Conservation (phyloP, 2,113 vertebrate genomes). For the Phylloscopus trochilus region DNA sequence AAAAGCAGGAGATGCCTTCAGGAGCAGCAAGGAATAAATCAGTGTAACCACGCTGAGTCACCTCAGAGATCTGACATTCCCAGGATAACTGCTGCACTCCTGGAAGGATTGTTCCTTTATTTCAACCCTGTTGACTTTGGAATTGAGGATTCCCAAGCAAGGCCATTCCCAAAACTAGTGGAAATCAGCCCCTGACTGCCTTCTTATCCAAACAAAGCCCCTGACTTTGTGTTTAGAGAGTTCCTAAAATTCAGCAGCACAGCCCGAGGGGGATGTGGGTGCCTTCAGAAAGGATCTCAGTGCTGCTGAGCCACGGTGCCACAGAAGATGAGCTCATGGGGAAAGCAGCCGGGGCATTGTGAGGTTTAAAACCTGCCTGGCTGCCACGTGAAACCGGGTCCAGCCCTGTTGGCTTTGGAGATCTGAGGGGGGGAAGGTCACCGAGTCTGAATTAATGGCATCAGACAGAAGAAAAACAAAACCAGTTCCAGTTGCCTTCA, state of each 20-base stretch:
- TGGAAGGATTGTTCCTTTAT: neutral
- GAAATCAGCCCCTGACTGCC: rapidly evolving
- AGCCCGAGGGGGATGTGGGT: neutral
- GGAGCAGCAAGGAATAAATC: neutral
- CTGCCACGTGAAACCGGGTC: neutral
- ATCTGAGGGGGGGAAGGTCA: neutral
- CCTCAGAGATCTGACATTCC: neutral
- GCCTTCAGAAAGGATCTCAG: neutral
- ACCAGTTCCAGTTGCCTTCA: neutral
- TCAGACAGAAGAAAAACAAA: neutral
- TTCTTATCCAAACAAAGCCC: neutral
- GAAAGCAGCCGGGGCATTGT: neutral
- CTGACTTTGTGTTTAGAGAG: neutral
- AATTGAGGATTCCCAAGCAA: neutral
- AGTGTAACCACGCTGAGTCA: neutral
- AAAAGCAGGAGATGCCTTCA: neutral
- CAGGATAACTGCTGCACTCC: neutral
- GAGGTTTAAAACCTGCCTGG: neutral
- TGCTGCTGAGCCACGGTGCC: neutral
- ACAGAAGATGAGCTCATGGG: neutral
- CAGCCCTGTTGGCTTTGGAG: neutral
- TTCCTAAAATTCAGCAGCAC: rapidly evolving
- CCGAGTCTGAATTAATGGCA: neutral
- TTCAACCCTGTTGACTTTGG: neutral
- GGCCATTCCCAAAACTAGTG: neutral